Evolutionary conservation across 1,140 invertebrate species (phyloP).

Genomic region (Lordiphosa mommai): DNA sequence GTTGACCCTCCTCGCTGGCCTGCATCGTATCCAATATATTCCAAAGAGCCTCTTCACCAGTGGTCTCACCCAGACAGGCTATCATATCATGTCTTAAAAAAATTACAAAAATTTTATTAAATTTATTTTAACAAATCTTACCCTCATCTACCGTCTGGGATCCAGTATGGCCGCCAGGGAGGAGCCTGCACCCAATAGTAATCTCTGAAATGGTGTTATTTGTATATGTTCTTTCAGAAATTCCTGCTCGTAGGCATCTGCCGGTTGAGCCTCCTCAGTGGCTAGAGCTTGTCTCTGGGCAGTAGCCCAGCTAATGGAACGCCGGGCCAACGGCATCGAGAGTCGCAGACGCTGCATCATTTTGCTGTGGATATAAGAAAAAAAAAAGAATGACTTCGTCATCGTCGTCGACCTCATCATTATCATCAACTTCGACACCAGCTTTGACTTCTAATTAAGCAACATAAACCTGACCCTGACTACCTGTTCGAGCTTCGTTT

Average conservation of each 20-base stretch:
- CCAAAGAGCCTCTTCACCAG: constrained; percentile 86
- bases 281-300: constrained; percentile 2
- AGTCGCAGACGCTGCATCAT: constrained; percentile 48
- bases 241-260: constrained; percentile 61
- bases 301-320: neutral
- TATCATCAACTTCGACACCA: constrained; percentile 15
- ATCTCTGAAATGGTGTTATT: constrained; percentile 87
- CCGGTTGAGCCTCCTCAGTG: constrained; percentile 24
- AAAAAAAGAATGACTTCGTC: constrained; percentile 32
- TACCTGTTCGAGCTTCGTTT: constrained; percentile 26
- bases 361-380: constrained; percentile 27
- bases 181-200: constrained; percentile 89
- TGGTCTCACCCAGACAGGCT: constrained; percentile 94
- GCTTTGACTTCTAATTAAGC: constrained; percentile 13
- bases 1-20: constrained; percentile 84
- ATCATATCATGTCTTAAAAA: constrained; percentile 91
- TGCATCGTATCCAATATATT: constrained; percentile 84
- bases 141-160: constrained; percentile 81
- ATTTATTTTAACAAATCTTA: neutral
- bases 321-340: constrained; percentile 15
- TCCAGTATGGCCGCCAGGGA: constrained; percentile 87
- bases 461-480: constrained; percentile 54
- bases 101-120: neutral
- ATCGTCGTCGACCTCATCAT: constrained; percentile 38
- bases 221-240: constrained; percentile 84